Percentiles rank a stretch among this genome's conserved stretches.
Conservation (phyloP, 1,140 invertebrate genomes). For the Charaxes varanes region DNA sequence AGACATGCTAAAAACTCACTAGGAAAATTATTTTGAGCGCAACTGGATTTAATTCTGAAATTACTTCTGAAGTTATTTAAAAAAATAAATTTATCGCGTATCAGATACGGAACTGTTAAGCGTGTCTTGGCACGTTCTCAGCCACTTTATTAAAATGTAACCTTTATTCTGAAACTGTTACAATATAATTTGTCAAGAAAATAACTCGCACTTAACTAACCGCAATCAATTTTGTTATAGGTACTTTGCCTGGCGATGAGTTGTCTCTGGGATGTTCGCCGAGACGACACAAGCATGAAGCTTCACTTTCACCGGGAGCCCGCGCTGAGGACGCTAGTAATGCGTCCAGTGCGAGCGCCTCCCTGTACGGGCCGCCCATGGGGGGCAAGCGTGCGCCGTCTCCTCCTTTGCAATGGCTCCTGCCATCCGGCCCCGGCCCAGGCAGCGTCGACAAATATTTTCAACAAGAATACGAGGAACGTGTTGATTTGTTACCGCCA, state of each 20-base stretch:
- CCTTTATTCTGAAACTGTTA: too few relatives aligned
- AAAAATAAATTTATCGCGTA: too few relatives aligned
- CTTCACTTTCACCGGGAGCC: conserved; percentile 75
- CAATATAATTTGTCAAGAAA: too few relatives aligned
- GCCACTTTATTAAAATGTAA: too few relatives aligned
- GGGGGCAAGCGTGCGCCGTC: conserved; percentile 70
- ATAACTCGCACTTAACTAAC: too few relatives aligned
- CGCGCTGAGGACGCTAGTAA: conserved; percentile 84
- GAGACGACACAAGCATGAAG: conserved; percentile 76
- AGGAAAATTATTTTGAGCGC: too few relatives aligned
- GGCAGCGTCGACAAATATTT: conserved; percentile 77
- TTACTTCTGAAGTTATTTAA: too few relatives aligned
- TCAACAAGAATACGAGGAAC: conserved; percentile 78
- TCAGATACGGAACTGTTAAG: too few relatives aligned
- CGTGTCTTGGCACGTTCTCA: too few relatives aligned
- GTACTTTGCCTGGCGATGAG: conserved; percentile 85
- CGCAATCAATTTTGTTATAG: conserved; percentile 78
- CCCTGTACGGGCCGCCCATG: conserved; percentile 75
- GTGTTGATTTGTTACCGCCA: conserved; percentile 61
- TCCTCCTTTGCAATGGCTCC: conserved; percentile 66
- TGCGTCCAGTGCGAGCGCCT: conserved; percentile 77
- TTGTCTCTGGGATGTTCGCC: conserved; percentile 78
- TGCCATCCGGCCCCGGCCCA: conserved; percentile 76
- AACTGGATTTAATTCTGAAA: too few relatives aligned
- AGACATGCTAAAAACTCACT: too few relatives aligned